Evolutionary conservation across 1,140 invertebrate species (phyloP).

Genomic region (Drosophila nigromelanica): DNA sequence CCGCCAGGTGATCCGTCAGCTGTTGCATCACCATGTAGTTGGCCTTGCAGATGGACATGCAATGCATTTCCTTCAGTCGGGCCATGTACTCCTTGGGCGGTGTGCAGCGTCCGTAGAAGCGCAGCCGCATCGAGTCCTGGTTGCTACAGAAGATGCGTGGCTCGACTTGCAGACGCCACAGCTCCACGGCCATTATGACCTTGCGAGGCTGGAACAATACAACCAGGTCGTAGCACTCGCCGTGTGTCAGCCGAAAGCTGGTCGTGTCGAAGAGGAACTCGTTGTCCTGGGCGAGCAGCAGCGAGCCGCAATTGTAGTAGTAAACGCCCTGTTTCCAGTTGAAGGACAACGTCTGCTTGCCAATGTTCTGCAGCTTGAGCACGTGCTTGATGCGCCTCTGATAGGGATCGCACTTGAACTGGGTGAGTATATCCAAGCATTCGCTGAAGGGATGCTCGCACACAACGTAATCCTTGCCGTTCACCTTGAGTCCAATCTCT

Average conservation of each 20-base stretch:
- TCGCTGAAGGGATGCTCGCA: constrained; percentile 18
- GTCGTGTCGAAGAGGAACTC: constrained; percentile 66
- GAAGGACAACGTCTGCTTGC: constrained; percentile 59
- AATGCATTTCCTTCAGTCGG: constrained; percentile 44
- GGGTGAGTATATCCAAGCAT: constrained; percentile 38
- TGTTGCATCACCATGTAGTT: constrained; percentile 39
- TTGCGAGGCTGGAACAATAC: constrained; percentile 70
- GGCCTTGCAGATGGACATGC: constrained; percentile 37
- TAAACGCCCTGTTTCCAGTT: constrained; percentile 64
- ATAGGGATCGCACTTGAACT: constrained; percentile 61
- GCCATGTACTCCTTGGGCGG: constrained; percentile 58
- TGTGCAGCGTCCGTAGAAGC: constrained; percentile 58
- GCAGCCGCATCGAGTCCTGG: constrained; percentile 53
- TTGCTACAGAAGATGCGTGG: constrained; percentile 60
- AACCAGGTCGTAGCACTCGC: constrained; percentile 39
- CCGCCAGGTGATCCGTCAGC: constrained; percentile 39
- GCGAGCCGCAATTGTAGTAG: constrained; percentile 53
- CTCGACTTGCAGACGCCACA: constrained; percentile 64
- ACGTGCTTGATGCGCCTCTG: constrained; percentile 36
- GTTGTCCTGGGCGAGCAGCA: constrained; percentile 61
- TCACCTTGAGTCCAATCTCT: constrained; percentile 46
- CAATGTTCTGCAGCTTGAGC: constrained; percentile 60
- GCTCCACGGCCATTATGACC: constrained; percentile 53
- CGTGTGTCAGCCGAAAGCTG: constrained; percentile 52
- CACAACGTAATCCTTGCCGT: constrained; percentile 43